Evolutionary conservation across 2,113 vertebrate species (phyloP).

Genomic region (Chrysochloris asiatica): DNA sequence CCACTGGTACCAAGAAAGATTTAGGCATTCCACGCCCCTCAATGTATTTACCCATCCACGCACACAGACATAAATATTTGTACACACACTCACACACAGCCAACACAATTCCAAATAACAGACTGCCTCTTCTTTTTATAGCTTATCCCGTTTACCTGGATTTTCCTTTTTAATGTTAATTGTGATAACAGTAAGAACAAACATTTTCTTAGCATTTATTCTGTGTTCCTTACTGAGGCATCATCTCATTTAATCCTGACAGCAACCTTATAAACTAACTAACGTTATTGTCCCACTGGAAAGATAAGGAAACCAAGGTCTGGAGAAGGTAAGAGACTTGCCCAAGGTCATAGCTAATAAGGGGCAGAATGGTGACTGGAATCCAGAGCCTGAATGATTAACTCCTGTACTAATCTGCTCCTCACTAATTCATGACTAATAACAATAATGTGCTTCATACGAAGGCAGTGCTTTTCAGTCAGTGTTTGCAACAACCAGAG

Average conservation of each 20-base stretch:
- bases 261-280: not conserved
- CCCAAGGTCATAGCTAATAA: constrained; percentile 2
- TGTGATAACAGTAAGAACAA: not conserved
- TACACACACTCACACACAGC: not conserved
- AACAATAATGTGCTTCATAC: not conserved
- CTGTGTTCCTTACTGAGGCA: not conserved
- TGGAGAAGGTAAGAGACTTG: not conserved
- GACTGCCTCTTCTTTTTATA: not conserved
- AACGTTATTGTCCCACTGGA: not conserved
- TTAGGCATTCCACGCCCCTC: not conserved
- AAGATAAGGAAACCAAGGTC: constrained; percentile 14
- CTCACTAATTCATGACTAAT: not conserved
- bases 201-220: constrained; percentile 25
- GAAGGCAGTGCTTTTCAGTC: not conserved
- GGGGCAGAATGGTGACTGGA: not conserved
- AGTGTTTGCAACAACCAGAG: not conserved
- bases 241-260: constrained; percentile 26
- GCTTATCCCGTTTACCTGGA: not conserved
- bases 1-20: not conserved
- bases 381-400: not conserved
- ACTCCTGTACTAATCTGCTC: not conserved
- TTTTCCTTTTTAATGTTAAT: constrained; percentile 3
- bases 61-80: not conserved
- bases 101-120: not conserved
- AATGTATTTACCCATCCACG: not conserved